A percentile compares a stretch with the other conserved stretches of the same genome.
Evolutionary conservation across 2,113 vertebrate species (phyloP).

Genomic region (Phainopepla nitens): DNA sequence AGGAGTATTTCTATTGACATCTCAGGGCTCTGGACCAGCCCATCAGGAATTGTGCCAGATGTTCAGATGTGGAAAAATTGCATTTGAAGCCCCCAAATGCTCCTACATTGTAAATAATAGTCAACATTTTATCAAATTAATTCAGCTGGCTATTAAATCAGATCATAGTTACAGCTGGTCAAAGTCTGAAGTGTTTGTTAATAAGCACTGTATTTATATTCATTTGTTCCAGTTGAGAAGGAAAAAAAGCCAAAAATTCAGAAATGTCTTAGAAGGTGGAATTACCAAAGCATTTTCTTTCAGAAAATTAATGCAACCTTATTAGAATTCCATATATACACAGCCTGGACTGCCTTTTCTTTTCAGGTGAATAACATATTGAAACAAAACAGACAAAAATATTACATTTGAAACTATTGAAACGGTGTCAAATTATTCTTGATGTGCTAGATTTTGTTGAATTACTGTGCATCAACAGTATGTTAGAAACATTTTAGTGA

Average conservation of each 20-base stretch:
- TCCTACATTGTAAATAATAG: neutral
- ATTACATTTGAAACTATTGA: neutral
- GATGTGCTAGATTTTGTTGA: neutral
- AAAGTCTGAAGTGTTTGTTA: neutral
- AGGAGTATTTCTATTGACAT: neutral
- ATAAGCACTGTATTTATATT: neutral
- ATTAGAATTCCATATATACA: neutral
- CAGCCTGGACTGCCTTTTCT: neutral
- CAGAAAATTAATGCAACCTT: neutral
- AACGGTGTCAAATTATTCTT: neutral
- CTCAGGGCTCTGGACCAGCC: neutral
- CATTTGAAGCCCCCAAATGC: neutral
- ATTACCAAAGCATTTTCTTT: neutral
- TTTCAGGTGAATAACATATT: neutral
- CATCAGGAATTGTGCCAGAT: neutral
- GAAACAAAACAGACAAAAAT: neutral
- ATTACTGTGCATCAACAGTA: neutral
- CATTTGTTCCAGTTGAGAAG: accelerated
- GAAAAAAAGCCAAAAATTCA: neutral
- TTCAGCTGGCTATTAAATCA: neutral
- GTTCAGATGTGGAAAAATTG: neutral
- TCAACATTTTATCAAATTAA: neutral
- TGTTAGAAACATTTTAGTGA: neutral
- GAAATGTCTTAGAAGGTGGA: neutral
- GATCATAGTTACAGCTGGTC: neutral